A percentile compares a stretch with the other conserved stretches of the same genome.
Evolutionary conservation across 2,797 vertebrate genomes (phyloP).

Genomic region (Merluccius polli): DNA sequence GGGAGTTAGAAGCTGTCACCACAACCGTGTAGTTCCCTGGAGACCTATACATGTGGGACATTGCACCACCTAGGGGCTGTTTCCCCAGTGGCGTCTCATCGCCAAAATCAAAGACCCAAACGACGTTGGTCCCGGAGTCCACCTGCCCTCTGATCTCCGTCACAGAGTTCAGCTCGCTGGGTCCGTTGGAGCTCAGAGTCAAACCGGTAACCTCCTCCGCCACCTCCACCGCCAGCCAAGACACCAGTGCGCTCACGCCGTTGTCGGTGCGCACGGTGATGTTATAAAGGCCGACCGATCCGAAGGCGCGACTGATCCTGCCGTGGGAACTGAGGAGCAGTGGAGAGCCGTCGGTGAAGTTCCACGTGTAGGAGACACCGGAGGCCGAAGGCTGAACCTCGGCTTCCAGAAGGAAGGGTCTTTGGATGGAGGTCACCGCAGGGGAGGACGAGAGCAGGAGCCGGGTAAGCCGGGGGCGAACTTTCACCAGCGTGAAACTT

Average conservation of each 20-base stretch:
- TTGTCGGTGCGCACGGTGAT: constrained; percentile 67
- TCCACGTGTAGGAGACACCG: constrained; percentile 63
- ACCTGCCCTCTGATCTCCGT: constrained; percentile 59
- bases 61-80: constrained; percentile 45
- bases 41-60: constrained; percentile 62
- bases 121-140: constrained; percentile 55
- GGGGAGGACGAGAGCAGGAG: constrained; percentile 54
- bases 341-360: constrained; percentile 65
- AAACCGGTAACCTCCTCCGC: constrained; percentile 67
- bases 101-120: constrained; percentile 75
- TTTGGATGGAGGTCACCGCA: constrained; percentile 37
- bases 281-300: constrained; percentile 63
- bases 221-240: constrained; percentile 58
- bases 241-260: constrained; percentile 45
- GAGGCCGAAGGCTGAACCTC: constrained; percentile 47
- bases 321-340: constrained; percentile 26
- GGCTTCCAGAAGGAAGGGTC: constrained; percentile 61
- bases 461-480: constrained; percentile 50
- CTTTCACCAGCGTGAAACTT: constrained; percentile 40
- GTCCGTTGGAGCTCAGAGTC: constrained; percentile 48
- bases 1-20: constrained; percentile 62
- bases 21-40: constrained; percentile 65
- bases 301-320: constrained; percentile 54
- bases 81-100: constrained; percentile 56
- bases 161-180: constrained; percentile 54